A percentile compares a stretch with the other conserved stretches of the same genome.
Evolutionary conservation across 2,888 invertebrate genomes (phyloP).

Genomic region (Nebria salina): DNA sequence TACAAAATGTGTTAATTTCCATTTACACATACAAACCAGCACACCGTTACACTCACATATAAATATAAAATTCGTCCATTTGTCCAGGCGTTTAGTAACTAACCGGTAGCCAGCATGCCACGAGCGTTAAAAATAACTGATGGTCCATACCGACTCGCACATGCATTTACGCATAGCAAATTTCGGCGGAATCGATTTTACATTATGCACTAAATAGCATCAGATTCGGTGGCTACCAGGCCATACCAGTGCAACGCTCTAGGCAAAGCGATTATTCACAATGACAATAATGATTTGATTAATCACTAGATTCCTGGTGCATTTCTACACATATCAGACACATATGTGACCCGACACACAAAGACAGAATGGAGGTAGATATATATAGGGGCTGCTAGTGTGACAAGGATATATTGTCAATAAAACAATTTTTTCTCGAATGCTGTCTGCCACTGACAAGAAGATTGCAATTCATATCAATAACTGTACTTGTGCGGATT

Average conservation of each 20-base stretch:
- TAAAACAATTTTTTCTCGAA: background rate
- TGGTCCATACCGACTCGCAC: conserved; percentile 7
- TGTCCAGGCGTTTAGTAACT: background rate
- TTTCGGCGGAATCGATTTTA: conserved; percentile 42
- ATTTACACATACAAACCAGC: conserved; percentile 19
- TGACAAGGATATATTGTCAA: background rate
- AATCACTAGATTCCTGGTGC: conserved; percentile 36
- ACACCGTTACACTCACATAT: background rate
- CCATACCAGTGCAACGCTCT: conserved; percentile 17
- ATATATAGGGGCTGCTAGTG: conserved; percentile 7
- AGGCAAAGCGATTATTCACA: conserved; percentile 51
- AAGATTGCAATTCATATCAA: conserved; percentile 36
- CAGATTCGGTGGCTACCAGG: background rate
- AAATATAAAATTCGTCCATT: background rate
- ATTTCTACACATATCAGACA: conserved; percentile 23
- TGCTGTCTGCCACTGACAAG: conserved; percentile 17
- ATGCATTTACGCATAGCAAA: conserved; percentile 28
- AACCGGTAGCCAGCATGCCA: conserved; percentile 3
- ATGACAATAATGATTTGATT: conserved; percentile 53
- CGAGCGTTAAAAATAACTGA: conserved; percentile 8
- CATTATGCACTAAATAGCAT: conserved; percentile 45
- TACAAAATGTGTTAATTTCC: conserved; percentile 41
- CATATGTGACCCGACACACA: conserved; percentile 9
- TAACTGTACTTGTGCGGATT: background rate
- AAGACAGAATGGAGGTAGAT: background rate